Evolutionary conservation across 1,140 invertebrate genomes (phyloP), one percentile per base, ranked within the genome.

Genomic region (Eubasilissa regina): DNA sequence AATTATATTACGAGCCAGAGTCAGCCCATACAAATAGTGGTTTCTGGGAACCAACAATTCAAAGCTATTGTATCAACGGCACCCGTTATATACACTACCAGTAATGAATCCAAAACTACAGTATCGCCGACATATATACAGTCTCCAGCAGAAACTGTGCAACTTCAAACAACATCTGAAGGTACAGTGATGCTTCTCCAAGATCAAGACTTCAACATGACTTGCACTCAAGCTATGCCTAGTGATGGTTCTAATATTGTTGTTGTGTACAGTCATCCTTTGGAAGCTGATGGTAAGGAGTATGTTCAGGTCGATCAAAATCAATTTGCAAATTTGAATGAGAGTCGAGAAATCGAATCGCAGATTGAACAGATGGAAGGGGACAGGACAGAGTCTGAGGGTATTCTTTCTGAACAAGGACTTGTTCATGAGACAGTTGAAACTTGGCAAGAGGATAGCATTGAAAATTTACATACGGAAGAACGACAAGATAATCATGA

Each of bases 221-320:
- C 86, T 86, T 87, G 87, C 44, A 81, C 86, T 64, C 86, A 88
- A 82, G 80, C 86, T 13, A 86, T 89, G 51, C 79, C 86, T 45
- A 79, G 85, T 47, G 87, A 91, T 68, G 91, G 91, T 85, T 89
- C 90, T 7, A 92, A 91, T 81, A 91, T 91, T 84, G 90, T 92
- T 21, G 90, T 92, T 44, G 87, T 92, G n/a, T 92, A 91, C 74
- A 91, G 90, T 84, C 90, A 92, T 84, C 88, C 89, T 45, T 86
- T 90, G 35, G 88, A 90, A 84, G 87, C 89, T 60, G 88, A 89
- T 64, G 86, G 87, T 81, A 90, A 90, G 76, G 89, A 91, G 83
- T 91, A 83, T 66, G 55, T 82, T 47, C 74, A 81, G 13, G 83
- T 44, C 1, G 48, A 73, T 55, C 84, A 64, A 45, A 68, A 55